Percentiles rank a stretch among this genome's conserved stretches.
Conservation (phyloP, 1,140 invertebrate genomes). For the Polypedilum pembai region DNA sequence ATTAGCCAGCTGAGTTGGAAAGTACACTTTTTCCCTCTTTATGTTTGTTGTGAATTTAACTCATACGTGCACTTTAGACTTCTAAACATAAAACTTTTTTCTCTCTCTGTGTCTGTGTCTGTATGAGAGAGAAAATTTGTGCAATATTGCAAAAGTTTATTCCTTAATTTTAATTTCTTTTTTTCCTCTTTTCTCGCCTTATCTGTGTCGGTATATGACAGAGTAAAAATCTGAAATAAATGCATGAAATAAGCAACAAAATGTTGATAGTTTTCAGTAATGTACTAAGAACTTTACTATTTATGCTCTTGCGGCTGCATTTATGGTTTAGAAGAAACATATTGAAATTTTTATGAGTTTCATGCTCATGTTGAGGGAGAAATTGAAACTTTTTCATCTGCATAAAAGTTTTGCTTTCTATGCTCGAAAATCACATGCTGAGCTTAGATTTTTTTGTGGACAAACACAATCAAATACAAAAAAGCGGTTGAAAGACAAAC, state of each 20-base stretch:
- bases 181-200: too few species aligned
- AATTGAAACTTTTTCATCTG: background rate
- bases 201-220: too few species aligned
- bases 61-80: too few species aligned
- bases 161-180: too few species aligned
- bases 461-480: background rate
- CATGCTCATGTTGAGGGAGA: background rate
- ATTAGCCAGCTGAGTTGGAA: too few species aligned
- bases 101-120: too few species aligned
- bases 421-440: background rate
- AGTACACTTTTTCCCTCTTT: too few species aligned
- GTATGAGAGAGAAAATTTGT: too few species aligned
- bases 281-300: slow-evolving; percentile 20
- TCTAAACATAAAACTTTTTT: too few species aligned
- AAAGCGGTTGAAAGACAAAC: background rate
- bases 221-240: background rate
- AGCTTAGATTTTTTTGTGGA: slow-evolving; percentile 19
- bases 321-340: slow-evolving; percentile 28
- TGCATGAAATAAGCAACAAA: slow-evolving; percentile 1
- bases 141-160: too few species aligned
- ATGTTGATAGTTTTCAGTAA: slow-evolving; percentile 21
- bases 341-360: slow-evolving; percentile 28
- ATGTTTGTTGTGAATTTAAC: too few species aligned
- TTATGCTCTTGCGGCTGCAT: slow-evolving; percentile 21
- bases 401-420: background rate